Evolutionary conservation across 2,888 invertebrate genomes (phyloP), one percentile per base, ranked within the genome.

Genomic region (Pantelozetes paolii): DNA sequence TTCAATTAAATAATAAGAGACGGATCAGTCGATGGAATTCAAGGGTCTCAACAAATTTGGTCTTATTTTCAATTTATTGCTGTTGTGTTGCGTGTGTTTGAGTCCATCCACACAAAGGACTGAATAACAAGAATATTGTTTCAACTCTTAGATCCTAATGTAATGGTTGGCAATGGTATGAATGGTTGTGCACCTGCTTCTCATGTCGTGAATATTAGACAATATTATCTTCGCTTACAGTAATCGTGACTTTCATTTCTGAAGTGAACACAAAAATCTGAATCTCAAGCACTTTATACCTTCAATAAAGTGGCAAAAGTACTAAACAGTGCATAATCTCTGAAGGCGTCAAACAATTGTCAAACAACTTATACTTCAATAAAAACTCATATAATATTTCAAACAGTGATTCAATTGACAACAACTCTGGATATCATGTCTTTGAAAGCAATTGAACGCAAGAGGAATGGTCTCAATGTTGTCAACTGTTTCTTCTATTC

Each of bases 401-500:
- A 5, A 36, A n/a, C n/a, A 36, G 36, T 36, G 36, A 45, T 45
- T 45, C 45, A 18, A 45, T 9, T 45, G 45, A 45, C 6, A 45
- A 45, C 36, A 36, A 36, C 5, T 36, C 36, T 5, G 28, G 54
- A 15, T 20, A 71, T 26, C 23, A 72, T 62, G 59, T 57, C 62
- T 30, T n/a, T 72, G 40, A 72, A 72, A 26, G 11, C 18, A 20
- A 57, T 72, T 40, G 45, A 72, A 20, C 72, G 72, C 57, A 72
- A 72, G 36, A 59, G 72, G 36, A 72, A 62, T n/a, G 45, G 59
- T 30, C 70, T 73, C 18, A 67, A 67, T 57, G 59, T 75, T 28
- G 69, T 75, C 54, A 70, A 75, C 59, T 73, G 67, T 57, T 64
- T 62, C 54, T 75, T 75, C 50, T 75, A 71, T 62, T 75, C 75